Percentiles rank a stretch among this genome's conserved stretches.
phyloP scores from a whole-genome alignment of 2,113 vertebrate genomes.

The Bungarus multicinctus region DNA sequence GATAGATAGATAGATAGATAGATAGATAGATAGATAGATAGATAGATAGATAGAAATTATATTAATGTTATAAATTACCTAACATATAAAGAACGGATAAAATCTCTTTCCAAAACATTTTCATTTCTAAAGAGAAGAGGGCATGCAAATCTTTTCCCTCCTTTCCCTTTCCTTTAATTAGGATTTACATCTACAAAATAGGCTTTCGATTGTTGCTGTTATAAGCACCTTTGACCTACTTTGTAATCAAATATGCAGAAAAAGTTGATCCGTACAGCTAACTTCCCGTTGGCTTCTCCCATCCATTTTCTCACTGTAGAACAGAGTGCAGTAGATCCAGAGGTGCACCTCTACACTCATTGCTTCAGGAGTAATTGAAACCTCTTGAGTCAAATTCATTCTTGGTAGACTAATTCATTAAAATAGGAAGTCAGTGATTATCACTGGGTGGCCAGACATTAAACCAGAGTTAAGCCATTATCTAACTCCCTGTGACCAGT shows the following conservation, averaged over 20 bases:
- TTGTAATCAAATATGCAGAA: background rate
- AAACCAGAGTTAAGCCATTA: conserved; percentile 20
- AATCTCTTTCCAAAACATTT: background rate
- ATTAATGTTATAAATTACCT: background rate
- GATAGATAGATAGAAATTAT: background rate
- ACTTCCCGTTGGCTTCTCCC: background rate
- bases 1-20: no score
- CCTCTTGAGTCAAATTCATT: conserved; percentile 9
- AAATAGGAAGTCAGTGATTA: background rate
- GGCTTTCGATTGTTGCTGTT: background rate
- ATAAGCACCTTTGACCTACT: background rate
- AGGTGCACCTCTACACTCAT: background rate
- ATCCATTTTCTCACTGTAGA: background rate
- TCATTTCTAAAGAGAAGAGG: background rate
- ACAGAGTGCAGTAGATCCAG: background rate
- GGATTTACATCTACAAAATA: background rate
- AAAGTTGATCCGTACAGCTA: background rate
- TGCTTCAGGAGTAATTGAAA: background rate
- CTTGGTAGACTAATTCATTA: conserved; percentile 14
- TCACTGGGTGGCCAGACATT: conserved; percentile 2
- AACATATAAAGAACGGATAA: background rate
- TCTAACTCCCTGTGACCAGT: background rate
- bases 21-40: no score
- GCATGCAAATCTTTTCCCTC: background rate
- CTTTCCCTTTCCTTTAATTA: background rate